Percentiles rank a stretch among this genome's conserved stretches.
These are phyloP conservation scores for Sebastes hopkinsi DNA, from an alignment of 2,797 vertebrate species.

Conservation along the genomic window DNA sequence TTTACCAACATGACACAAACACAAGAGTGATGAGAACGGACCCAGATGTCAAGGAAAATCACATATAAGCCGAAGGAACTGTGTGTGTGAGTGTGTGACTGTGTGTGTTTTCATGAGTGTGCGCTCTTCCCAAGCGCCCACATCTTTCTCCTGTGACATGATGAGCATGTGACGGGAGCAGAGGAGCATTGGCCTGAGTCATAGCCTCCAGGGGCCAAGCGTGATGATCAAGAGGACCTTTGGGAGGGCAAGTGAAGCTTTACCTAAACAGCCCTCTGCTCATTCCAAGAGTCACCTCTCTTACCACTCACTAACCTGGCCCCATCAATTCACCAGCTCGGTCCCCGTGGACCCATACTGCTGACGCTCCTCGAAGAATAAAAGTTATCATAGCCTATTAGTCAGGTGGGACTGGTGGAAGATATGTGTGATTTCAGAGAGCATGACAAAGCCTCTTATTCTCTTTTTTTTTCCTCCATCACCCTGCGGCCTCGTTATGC, in stretches of 20 bases:
- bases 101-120: conserved; percentile 1
- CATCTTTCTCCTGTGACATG: conserved; percentile 44
- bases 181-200: conserved; percentile 60
- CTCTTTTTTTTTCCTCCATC: not conserved
- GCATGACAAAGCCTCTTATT: not conserved
- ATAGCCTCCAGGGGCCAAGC: conserved; percentile 45
- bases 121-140: not conserved
- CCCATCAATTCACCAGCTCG: conserved; percentile 46
- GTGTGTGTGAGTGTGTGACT: not conserved
- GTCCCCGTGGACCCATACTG: conserved; percentile 33
- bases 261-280: conserved; percentile 54
- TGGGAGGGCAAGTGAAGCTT: conserved; percentile 52
- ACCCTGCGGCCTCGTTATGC: conserved; percentile 1
- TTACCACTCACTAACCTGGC: conserved; percentile 49
- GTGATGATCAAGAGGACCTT: conserved; percentile 66
- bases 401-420: conserved; percentile 2
- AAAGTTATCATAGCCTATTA: conserved; percentile 53
- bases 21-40: conserved; percentile 57
- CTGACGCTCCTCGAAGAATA: conserved; percentile 29
- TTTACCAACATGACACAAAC: conserved; percentile 45
- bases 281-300: conserved; percentile 51
- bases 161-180: conserved; percentile 55
- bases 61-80: conserved; percentile 23
- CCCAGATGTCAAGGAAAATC: conserved; percentile 69
- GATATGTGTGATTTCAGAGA: conserved; percentile 10